A percentile compares a stretch with the other conserved stretches of the same genome.
These are phyloP conservation scores for Tarsius wallacei DNA, from an alignment of 2,797 vertebrate species.

Conservation along the genomic window DNA sequence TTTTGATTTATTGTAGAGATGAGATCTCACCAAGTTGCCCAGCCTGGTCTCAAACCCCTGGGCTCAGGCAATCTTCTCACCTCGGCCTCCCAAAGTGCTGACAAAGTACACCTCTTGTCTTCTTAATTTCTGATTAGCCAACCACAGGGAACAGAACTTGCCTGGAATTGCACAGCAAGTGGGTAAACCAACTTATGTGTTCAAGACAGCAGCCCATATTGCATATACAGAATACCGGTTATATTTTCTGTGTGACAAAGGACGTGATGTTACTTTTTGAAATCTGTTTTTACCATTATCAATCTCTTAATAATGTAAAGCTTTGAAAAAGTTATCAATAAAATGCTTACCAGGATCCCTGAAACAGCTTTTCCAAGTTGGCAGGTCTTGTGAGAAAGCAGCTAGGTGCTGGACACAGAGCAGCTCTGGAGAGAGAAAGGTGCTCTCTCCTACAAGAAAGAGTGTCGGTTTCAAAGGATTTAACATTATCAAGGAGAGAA, in stretches of 20 bases:
- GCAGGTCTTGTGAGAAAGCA: neutral
- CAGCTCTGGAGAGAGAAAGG: neutral
- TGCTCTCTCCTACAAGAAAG: neutral
- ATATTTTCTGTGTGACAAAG: neutral
- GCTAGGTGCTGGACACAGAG: neutral
- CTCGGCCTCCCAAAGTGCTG: no score
- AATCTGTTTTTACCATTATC: neutral
- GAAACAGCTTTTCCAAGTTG: neutral
- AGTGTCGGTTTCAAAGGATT: neutral
- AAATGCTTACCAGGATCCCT: slow-evolving; percentile 6
- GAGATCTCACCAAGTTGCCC: no score
- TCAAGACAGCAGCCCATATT: neutral
- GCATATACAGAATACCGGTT: neutral
- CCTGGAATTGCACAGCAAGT: neutral
- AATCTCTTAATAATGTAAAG: neutral
- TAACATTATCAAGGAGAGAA: neutral
- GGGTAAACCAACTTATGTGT: neutral
- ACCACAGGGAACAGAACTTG: neutral
- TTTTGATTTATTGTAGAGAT: no score
- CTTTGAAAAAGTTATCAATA: neutral
- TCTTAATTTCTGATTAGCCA: neutral
- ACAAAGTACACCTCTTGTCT: neutral
- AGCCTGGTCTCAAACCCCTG: no score
- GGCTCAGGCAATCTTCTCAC: no score
- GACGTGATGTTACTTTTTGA: neutral